Conservation (phyloP, 1,140 invertebrate genomes). For the Hycleus cichorii region DNA sequence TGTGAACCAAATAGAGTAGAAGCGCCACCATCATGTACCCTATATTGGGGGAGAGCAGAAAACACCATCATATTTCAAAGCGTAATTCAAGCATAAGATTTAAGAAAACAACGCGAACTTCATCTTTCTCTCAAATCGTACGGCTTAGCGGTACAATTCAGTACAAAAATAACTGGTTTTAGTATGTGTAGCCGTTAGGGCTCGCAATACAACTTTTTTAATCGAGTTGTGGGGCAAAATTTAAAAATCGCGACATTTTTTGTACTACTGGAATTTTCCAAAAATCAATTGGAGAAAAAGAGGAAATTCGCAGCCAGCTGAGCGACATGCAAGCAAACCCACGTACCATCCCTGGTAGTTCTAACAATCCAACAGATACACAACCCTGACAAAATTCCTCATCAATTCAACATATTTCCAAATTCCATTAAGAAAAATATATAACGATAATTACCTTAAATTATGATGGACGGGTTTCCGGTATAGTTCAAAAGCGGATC, state of each 20-base stretch:
- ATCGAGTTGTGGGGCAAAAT: no score
- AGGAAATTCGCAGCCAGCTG: background rate
- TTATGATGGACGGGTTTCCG: slow-evolving; percentile 78
- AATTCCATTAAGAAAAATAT: background rate
- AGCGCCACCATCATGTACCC: slow-evolving; percentile 33
- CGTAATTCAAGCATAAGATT: no score
- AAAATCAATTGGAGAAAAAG: no score
- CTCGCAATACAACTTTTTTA: no score
- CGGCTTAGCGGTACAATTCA: no score
- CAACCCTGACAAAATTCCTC: slow-evolving; percentile 20
- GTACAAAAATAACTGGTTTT: no score
- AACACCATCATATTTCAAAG: background rate
- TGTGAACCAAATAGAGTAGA: slow-evolving; percentile 38
- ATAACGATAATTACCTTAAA: slow-evolving; percentile 50
- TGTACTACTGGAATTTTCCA: no score
- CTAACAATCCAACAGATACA: slow-evolving; percentile 32
- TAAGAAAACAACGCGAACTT: no score
- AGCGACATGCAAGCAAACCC: slow-evolving; percentile 3
- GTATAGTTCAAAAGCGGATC: slow-evolving; percentile 93
- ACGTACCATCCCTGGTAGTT: background rate
- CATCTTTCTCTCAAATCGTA: no score
- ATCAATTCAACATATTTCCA: slow-evolving; percentile 2
- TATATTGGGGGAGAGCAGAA: slow-evolving; percentile 17
- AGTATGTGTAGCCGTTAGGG: no score
- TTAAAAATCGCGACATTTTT: no score